Percentiles rank a stretch among this genome's conserved stretches.
These are phyloP conservation scores for Cyprinodon brontotheroides DNA, from an alignment of 2,113 vertebrate species.

Conservation along the genomic window DNA sequence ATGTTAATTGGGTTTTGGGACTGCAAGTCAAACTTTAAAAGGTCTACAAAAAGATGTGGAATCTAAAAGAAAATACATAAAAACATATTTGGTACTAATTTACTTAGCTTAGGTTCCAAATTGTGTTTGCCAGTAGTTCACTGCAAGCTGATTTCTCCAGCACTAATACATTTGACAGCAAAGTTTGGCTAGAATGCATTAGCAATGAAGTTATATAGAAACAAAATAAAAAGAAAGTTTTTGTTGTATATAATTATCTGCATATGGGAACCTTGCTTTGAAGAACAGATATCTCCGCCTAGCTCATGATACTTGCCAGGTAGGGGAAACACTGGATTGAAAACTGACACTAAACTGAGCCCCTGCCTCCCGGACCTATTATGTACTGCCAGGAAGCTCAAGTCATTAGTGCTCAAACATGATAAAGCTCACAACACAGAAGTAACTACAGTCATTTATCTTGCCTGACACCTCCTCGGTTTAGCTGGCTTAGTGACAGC, in stretches of 20 bases:
- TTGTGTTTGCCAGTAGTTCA: background rate
- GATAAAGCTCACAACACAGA: constrained; percentile 56
- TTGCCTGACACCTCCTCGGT: constrained; percentile 34
- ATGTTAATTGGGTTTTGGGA: no score
- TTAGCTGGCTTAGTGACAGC: constrained; percentile 29
- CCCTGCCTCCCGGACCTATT: constrained; percentile 29
- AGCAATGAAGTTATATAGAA: background rate
- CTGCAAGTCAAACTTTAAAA: background rate
- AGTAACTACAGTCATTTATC: constrained; percentile 57
- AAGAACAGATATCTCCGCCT: constrained; percentile 16
- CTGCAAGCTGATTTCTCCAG: background rate
- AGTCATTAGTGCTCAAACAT: constrained; percentile 59
- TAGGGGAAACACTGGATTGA: constrained; percentile 11
- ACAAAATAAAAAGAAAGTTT: background rate
- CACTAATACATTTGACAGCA: background rate
- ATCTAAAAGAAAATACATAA: background rate
- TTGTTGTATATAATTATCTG: constrained; percentile 14
- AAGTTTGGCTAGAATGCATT: background rate
- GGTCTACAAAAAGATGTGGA: no score
- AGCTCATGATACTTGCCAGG: constrained; percentile 20
- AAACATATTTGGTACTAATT: background rate
- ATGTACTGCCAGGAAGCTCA: constrained; percentile 33
- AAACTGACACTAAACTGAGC: constrained; percentile 42
- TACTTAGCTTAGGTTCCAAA: background rate
- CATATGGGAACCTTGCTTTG: background rate